Percentiles rank a stretch among this genome's conserved stretches.
phyloP scores from a whole-genome alignment of 2,113 vertebrate genomes.

The Ceyx melanurus region DNA sequence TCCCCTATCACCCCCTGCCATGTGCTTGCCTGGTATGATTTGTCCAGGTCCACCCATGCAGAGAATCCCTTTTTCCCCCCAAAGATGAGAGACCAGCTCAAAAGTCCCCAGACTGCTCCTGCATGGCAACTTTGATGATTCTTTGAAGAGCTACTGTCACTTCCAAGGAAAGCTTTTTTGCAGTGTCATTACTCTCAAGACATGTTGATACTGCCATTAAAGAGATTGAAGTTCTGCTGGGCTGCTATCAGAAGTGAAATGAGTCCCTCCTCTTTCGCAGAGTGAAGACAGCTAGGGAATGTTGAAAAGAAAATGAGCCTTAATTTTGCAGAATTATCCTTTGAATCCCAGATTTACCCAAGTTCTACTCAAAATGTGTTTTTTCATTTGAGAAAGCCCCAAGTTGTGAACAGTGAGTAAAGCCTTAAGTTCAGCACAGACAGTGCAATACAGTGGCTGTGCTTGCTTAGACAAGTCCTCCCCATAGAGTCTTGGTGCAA shows the following conservation, averaged over 20 bases:
- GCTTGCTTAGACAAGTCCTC: background rate
- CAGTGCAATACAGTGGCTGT: background rate
- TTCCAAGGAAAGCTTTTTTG: background rate
- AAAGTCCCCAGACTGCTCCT: background rate
- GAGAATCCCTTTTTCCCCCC: background rate
- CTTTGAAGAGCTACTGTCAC: background rate
- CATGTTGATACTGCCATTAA: background rate
- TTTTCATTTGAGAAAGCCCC: background rate
- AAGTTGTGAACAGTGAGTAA: background rate
- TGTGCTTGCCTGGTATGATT: background rate
- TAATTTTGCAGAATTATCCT: background rate
- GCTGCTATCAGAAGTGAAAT: background rate
- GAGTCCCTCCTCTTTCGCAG: background rate
- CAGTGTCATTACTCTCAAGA: background rate
- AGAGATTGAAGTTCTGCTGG: background rate
- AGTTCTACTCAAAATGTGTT: background rate
- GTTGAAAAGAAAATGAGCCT: background rate
- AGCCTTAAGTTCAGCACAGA: background rate
- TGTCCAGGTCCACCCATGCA: background rate
- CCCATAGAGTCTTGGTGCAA: background rate
- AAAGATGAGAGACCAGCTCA: background rate
- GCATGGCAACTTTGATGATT: background rate
- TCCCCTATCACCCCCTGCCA: background rate
- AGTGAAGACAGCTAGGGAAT: background rate
- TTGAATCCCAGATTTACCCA: background rate